Evolutionary conservation across 2,113 vertebrate species (phyloP), one percentile per base, ranked within the genome.

Genomic region (Podarcis cretensis): DNA sequence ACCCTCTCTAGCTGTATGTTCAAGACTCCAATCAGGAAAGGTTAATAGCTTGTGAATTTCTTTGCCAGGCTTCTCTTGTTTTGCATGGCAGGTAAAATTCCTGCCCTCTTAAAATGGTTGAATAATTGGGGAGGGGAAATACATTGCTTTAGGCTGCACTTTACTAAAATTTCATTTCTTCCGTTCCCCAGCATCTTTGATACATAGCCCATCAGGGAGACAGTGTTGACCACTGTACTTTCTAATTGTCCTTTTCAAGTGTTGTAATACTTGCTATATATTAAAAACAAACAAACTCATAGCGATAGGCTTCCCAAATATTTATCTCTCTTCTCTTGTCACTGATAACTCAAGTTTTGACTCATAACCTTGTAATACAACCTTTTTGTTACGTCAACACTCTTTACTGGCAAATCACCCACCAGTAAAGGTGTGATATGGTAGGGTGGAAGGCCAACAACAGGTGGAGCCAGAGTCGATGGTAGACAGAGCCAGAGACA

Each of bases 11-110:
- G 92, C 91, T 91, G 89, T 92, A 92, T 89, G 91, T 91, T 48
- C 88, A 91, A 79, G 93, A 95, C 94, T 95, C 90, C 94, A 95
- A 92, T 95, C 95, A 95, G 89, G 90, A 94, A 94, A 96, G 95
- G 95, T 96, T 95, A 95, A 96, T 92, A 94, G 92, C 95, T 93
- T 92, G 86, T 91, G 92, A 95, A 93, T 92, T 89, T 77, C 83
- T 92, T 86, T 71, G 37, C 9, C 12, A 86, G 88, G 91, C 91
- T 94, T 93, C 87, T 83, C 85, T 91, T 85, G 66, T 85, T 65
- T 83, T 25, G 43, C 35, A 1, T 80, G 90, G 84, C 87, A 85
- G 90, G 87, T 85, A 83, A n/a, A 69, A 85, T 68, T 65, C 90
- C 82, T 94, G 90, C 88, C 84, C 88, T 91, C 88, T 74, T 63